These are phyloP conservation scores for Zosterops pallidus DNA, from an alignment of 2,113 vertebrate genomes.

Conservation along the genomic window DNA sequence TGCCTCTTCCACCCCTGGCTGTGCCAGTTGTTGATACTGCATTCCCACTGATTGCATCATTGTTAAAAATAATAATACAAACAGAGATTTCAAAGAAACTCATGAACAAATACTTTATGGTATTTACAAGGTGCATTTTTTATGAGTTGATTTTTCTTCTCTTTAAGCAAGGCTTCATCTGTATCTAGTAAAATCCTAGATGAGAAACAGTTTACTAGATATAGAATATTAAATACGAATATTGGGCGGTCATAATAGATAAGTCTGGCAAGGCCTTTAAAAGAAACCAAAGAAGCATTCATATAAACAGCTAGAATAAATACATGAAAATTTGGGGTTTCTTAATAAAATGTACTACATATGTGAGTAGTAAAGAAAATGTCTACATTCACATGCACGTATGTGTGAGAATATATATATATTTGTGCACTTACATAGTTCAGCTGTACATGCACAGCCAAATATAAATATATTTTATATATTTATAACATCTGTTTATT, in stretches of 20 bases:
- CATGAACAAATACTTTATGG: slow-evolving; percentile 30
- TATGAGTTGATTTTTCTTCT: slow-evolving; percentile 47
- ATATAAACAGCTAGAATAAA: slow-evolving; percentile 28
- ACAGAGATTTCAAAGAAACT: slow-evolving; percentile 46
- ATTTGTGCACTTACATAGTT: not conserved
- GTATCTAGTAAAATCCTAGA: slow-evolving; percentile 14
- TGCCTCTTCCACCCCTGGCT: not conserved
- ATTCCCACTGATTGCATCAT: not conserved
- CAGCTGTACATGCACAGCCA: not conserved
- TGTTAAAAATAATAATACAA: slow-evolving; percentile 40
- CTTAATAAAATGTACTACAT: slow-evolving; percentile 17
- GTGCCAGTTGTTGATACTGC: not conserved
- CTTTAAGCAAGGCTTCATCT: slow-evolving; percentile 21
- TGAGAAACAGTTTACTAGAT: slow-evolving; percentile 34
- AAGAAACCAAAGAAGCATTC: slow-evolving; percentile 14
- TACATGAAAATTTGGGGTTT: not conserved
- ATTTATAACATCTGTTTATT: slow-evolving; percentile 60
- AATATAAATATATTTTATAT: slow-evolving; percentile 20
- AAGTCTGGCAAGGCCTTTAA: not conserved
- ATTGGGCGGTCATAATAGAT: not conserved
- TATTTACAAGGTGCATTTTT: slow-evolving; percentile 64
- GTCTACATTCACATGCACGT: not conserved
- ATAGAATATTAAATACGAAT: slow-evolving; percentile 26
- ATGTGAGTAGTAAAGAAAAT: slow-evolving; percentile 18
- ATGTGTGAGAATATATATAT: slow-evolving; percentile 38